phyloP scores from a whole-genome alignment of 1,140 invertebrate species.

The Oryctes rhinoceros region DNA sequence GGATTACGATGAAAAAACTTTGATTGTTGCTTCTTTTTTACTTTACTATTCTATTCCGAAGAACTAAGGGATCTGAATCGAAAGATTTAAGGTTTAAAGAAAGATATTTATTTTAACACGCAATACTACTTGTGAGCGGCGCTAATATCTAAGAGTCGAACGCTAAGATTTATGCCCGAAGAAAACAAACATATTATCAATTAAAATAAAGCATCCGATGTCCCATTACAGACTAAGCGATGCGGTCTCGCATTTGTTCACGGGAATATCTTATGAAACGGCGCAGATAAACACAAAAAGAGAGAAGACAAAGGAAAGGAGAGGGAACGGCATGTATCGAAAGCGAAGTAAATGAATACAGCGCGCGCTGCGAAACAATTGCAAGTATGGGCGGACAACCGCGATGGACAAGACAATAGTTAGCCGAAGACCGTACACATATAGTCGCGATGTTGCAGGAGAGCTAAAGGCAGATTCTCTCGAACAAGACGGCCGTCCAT shows the following conservation, averaged over 20 bases:
- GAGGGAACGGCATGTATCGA: slow-evolving; percentile 1
- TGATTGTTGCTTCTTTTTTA: no score
- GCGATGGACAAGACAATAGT: slow-evolving; percentile 37
- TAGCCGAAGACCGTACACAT: slow-evolving; percentile 6
- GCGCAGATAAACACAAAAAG: no score
- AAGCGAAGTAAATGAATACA: slow-evolving; percentile 26
- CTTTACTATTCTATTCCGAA: no score
- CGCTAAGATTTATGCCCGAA: neutral
- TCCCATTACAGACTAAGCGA: neutral
- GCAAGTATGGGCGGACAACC: slow-evolving; percentile 23
- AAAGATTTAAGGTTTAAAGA: no score
- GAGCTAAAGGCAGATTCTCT: neutral
- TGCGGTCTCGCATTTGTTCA: neutral
- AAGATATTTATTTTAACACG: neutral
- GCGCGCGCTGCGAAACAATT: slow-evolving; percentile 23
- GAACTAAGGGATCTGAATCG: no score
- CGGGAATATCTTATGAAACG: neutral
- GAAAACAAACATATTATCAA: slow-evolving; percentile 15
- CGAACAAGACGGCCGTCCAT: neutral
- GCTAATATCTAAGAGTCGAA: neutral
- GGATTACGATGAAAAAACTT: no score
- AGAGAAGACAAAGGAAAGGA: neutral
- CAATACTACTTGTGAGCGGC: neutral
- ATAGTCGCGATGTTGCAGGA: neutral
- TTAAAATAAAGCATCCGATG: slow-evolving; percentile 30